phyloP scores from a whole-genome alignment of 2,888 invertebrate species.

The Archaeoteleia sp. region DNA sequence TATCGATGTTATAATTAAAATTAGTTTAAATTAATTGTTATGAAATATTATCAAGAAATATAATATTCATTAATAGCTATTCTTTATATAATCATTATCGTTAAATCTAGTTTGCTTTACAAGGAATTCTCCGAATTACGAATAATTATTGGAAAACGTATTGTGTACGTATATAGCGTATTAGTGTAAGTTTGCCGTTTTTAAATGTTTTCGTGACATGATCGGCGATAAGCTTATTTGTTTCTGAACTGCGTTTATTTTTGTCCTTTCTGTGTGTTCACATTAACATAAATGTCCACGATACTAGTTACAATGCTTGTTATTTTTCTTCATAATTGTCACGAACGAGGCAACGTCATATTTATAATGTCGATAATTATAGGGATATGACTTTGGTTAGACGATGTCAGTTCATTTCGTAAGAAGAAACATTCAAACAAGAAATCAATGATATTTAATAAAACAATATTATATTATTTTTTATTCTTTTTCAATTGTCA shows the following conservation, averaged over 20 bases:
- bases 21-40: too few species aligned
- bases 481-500: too few species aligned
- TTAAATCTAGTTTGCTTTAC: slow-evolving; percentile 25
- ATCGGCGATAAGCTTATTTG: slow-evolving; percentile 51
- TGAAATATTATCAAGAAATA: too few species aligned
- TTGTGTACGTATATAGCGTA: slow-evolving; percentile 14
- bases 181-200: slow-evolving; percentile 41
- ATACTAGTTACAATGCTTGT: slow-evolving; percentile 32
- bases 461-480: too few species aligned
- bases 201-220: slow-evolving; percentile 46
- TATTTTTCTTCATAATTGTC: slow-evolving; percentile 43
- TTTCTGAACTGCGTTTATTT: slow-evolving; percentile 46
- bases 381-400: slow-evolving; percentile 14
- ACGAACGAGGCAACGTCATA: slow-evolving; percentile 30
- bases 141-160: slow-evolving; percentile 30
- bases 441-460: too few species aligned
- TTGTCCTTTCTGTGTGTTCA: slow-evolving; percentile 13
- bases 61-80: too few species aligned
- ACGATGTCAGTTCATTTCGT: slow-evolving; percentile 28
- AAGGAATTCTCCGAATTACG: too few species aligned
- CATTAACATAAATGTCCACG: slow-evolving; percentile 48
- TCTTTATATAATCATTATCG: too few species aligned
- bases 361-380: slow-evolving; percentile 38
- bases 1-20: too few species aligned
- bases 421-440: slow-evolving; percentile 12